These are phyloP conservation scores for Drosophila gunungcola DNA, from an alignment of 1,140 invertebrate species.

Conservation along the genomic window DNA sequence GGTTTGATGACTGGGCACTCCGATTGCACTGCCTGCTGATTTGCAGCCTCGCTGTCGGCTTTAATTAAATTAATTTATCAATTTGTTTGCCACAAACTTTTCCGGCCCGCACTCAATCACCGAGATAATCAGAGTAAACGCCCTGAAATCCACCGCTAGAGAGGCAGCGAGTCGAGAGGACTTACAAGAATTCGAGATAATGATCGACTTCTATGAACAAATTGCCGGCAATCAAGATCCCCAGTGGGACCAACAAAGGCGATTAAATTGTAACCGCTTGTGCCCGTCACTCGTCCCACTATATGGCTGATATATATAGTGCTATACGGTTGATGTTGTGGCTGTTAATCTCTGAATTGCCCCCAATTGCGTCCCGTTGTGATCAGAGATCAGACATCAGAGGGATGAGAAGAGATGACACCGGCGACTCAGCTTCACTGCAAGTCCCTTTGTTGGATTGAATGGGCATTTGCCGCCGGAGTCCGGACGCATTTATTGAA, in stretches of 20 bases:
- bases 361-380: constrained; percentile 59
- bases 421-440: background rate
- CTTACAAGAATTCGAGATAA: constrained; percentile 75
- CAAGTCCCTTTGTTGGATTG: constrained; percentile 22
- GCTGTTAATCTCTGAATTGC: constrained; percentile 62
- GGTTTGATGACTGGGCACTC: background rate
- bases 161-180: constrained; percentile 40
- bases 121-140: constrained; percentile 45
- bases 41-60: constrained; percentile 9
- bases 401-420: constrained; percentile 6
- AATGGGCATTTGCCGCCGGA: background rate
- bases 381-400: background rate
- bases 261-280: constrained; percentile 30
- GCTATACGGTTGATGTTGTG: constrained; percentile 5
- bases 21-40: constrained; percentile 6
- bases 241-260: constrained; percentile 35
- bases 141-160: background rate
- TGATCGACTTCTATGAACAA: constrained; percentile 78
- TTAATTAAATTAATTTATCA: constrained; percentile 68
- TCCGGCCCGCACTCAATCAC: constrained; percentile 37
- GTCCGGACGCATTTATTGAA: constrained; percentile 67
- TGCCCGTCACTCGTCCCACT: constrained; percentile 13
- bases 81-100: constrained; percentile 64
- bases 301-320: constrained; percentile 46
- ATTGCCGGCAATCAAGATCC: constrained; percentile 69